Conservation (phyloP, 2,797 vertebrate species). For the Microcaecilia unicolor region DNA sequence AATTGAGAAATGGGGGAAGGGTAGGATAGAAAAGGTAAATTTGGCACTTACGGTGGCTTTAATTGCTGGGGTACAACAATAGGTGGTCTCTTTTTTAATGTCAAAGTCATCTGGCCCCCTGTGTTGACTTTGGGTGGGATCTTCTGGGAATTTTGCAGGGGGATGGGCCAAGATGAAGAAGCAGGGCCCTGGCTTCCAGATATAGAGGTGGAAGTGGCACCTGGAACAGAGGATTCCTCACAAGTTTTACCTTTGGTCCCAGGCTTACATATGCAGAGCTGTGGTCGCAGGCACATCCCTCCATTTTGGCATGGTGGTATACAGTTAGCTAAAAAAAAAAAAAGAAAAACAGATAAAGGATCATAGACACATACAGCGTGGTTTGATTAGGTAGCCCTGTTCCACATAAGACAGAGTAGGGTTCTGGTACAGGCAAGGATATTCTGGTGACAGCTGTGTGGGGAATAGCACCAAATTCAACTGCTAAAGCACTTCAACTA, state of each 20-base stretch:
- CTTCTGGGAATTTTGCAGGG: conserved; percentile 67
- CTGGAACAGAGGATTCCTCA: conserved; percentile 62
- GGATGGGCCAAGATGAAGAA: conserved; percentile 66
- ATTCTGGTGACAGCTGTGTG: no score
- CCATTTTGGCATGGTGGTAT: conserved; percentile 89
- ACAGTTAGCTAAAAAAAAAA: conserved; percentile 77
- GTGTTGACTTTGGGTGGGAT: conserved; percentile 48
- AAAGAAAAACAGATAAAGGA: conserved; percentile 26
- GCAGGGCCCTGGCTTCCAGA: conserved; percentile 48
- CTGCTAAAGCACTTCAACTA: no score
- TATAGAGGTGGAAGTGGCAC: conserved; percentile 38
- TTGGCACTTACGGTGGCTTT: conserved; percentile 82
- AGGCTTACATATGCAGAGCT: conserved; percentile 88
- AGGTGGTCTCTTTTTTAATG: conserved; percentile 73
- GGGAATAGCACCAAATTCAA: no score
- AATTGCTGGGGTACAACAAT: conserved; percentile 63
- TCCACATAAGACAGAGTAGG: no score
- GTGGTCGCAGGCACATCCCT: conserved; percentile 91
- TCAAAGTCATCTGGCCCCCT: conserved; percentile 80
- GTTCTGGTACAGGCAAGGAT: no score
- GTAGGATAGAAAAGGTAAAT: background rate
- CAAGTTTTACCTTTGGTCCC: conserved; percentile 84
- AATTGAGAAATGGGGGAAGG: background rate
- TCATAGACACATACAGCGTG: conserved; percentile 22
- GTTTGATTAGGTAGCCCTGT: no score